Evolutionary conservation across 2,113 vertebrate species (phyloP), one percentile per base, ranked within the genome.

Genomic region (Ceyx margarethae): DNA sequence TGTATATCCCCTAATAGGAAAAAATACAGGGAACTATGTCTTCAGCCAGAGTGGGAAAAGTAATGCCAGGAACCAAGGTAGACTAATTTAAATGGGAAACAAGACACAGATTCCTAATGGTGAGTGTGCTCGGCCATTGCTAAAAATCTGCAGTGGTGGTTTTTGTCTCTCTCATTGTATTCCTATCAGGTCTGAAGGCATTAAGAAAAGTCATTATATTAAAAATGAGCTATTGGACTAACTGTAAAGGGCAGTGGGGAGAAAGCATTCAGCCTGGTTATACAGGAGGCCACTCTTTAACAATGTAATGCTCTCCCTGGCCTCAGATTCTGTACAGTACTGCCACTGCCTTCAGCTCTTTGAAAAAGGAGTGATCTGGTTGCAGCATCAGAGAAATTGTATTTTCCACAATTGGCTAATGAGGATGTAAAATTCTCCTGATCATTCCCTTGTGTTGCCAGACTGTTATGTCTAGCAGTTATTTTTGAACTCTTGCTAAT

Each of bases 401-500:
- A 23, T 89, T 86, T 93, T 91, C 72, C 0, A 0, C 7, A 2
- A 91, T n/a, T 60, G 79, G 64, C 67, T 93, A 95, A 96, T 93
- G 72, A 95, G 87, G 60, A 45, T 67, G 73, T 82, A 94, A 96
- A 96, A 74, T 85, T 85, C 62, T 62, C 45, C 35, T 2, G 3
- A 67, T 92, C 29, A 22, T 93, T 84, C 67, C 72, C 79, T 79
- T 85, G 60, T 4, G 12, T 87, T 91, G 79, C 50, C 87, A 94
- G 82, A 89, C 82, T 91, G 74, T 91, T 92, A 89, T 80, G 87
- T 95, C 94, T 95, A 94, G 90, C 93, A 94, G 93, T 87, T 96
- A 89, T 92, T 95, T 95, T 95, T 93, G 89, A 95, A 95, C 76
- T 76, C 79, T 65, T 69, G 43, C 72, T 92, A 95, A 94, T 83